phyloP scores from a whole-genome alignment of 2,888 invertebrate genomes.

The Crossocerus cetratus region DNA sequence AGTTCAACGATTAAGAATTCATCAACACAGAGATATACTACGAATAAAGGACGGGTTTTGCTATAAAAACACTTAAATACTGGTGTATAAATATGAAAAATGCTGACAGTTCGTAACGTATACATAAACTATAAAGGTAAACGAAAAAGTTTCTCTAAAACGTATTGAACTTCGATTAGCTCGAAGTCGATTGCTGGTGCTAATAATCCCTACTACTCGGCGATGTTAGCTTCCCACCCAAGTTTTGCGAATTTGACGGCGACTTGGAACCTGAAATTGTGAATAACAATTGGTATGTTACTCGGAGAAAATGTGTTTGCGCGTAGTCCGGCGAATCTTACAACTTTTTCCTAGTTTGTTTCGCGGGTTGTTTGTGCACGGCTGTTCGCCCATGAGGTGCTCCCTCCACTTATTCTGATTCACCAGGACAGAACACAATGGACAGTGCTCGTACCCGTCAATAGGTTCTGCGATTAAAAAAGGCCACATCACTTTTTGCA shows the following conservation, averaged over 20 bases:
- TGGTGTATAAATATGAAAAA: conserved; percentile 68
- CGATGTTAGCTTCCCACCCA: conserved; percentile 70
- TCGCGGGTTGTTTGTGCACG: conserved; percentile 74
- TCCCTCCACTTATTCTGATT: conserved; percentile 90
- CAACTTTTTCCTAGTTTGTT: conserved; percentile 69
- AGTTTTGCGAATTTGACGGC: conserved; percentile 71
- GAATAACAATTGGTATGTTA: neutral
- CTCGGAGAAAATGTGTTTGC: no score
- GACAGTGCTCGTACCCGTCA: conserved; percentile 88
- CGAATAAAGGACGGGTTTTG: conserved; percentile 67
- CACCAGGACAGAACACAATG: conserved; percentile 90
- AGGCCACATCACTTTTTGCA: neutral
- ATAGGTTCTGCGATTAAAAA: conserved; percentile 74
- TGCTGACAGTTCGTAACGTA: conserved; percentile 62
- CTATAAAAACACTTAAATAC: conserved; percentile 60
- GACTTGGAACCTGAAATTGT: conserved; percentile 69
- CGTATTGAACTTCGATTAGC: conserved; percentile 39
- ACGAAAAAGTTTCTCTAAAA: conserved; percentile 57
- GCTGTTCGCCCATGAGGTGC: conserved; percentile 84
- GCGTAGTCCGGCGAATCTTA: conserved; percentile 50
- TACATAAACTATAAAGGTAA: conserved; percentile 66
- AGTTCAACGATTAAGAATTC: conserved; percentile 42
- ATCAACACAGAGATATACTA: conserved; percentile 42
- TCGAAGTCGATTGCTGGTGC: conserved; percentile 51
- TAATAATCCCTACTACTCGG: conserved; percentile 73